A percentile compares a stretch with the other conserved stretches of the same genome.
These are phyloP conservation scores for Serripes groenlandicus DNA, from an alignment of 2,888 invertebrate genomes.

Conservation along the genomic window DNA sequence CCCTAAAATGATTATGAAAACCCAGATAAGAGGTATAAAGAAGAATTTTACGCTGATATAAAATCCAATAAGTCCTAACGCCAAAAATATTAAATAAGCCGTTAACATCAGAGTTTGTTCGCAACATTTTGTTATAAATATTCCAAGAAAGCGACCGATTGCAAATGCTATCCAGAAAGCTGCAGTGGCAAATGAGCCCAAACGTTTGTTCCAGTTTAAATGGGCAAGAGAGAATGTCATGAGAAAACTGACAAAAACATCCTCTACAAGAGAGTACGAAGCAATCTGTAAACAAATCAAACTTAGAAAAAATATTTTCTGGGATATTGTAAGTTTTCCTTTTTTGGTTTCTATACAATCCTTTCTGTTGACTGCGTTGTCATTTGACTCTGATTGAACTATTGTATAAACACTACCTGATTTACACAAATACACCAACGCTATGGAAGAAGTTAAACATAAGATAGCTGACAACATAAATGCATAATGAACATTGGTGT, in stretches of 20 bases:
- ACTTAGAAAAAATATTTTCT: conserved; percentile 28
- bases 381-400: neutral
- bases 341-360: neutral
- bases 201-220: conserved; percentile 79
- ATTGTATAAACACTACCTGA: conserved; percentile 2
- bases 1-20: conserved; percentile 83
- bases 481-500: conserved; percentile 39
- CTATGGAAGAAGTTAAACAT: conserved; percentile 28
- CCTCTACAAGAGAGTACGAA: conserved; percentile 79
- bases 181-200: conserved; percentile 83
- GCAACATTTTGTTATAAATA: conserved; percentile 83
- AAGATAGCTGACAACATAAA: conserved; percentile 34
- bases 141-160: conserved; percentile 83
- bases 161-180: conserved; percentile 86
- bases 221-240: conserved; percentile 84
- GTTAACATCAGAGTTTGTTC: conserved; percentile 83
- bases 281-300: conserved; percentile 30
- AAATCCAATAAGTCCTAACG: conserved; percentile 58
- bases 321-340: conserved; percentile 1
- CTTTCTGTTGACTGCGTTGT: neutral
- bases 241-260: conserved; percentile 85
- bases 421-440: conserved; percentile 21
- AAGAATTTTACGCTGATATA: conserved; percentile 43
- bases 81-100: conserved; percentile 70
- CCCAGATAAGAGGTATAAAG: conserved; percentile 76